Percentiles rank a stretch among this genome's conserved stretches.
phyloP scores from a whole-genome alignment of 2,888 invertebrate species.

The Philopedon plagiatum region DNA sequence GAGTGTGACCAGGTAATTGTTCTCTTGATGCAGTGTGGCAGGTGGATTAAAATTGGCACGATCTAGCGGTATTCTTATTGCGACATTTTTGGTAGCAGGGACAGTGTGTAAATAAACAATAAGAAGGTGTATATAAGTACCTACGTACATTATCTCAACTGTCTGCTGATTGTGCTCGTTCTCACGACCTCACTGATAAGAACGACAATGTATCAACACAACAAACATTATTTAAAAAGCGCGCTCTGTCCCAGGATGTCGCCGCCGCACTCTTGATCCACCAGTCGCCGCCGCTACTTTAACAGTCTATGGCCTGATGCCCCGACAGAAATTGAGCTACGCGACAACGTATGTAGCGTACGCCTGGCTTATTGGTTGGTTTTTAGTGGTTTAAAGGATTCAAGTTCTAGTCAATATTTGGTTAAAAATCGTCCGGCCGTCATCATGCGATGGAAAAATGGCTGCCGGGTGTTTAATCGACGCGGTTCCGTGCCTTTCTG shows the following conservation, averaged over 20 bases:
- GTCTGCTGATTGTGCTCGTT: slow-evolving; percentile 36
- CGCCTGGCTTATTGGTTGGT: slow-evolving; percentile 15
- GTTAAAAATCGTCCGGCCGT: slow-evolving; percentile 26
- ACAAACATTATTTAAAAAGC: slow-evolving; percentile 61
- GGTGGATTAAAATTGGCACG: neutral
- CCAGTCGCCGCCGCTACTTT: slow-evolving; percentile 25
- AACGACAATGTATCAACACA: slow-evolving; percentile 41
- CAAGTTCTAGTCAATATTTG: slow-evolving; percentile 21
- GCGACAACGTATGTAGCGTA: slow-evolving; percentile 13
- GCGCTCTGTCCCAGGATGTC: slow-evolving; percentile 53
- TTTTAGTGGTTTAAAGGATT: slow-evolving; percentile 12
- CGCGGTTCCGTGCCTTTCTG: slow-evolving; percentile 46
- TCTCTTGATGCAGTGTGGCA: neutral
- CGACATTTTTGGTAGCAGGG: neutral
- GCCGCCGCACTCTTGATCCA: slow-evolving; percentile 38
- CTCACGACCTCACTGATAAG: slow-evolving; percentile 34
- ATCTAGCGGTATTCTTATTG: neutral
- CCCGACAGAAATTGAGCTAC: slow-evolving; percentile 3
- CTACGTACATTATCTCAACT: slow-evolving; percentile 45
- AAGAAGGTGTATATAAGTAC: neutral
- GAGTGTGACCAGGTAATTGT: neutral
- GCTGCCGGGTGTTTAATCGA: slow-evolving; percentile 35
- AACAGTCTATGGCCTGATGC: slow-evolving; percentile 40
- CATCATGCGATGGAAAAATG: slow-evolving; percentile 36
- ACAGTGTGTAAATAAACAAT: slow-evolving; percentile 27